A percentile compares a stretch with the other conserved stretches of the same genome.
These are phyloP conservation scores for Albula goreensis DNA, from an alignment of 2,113 vertebrate species.

Conservation along the genomic window DNA sequence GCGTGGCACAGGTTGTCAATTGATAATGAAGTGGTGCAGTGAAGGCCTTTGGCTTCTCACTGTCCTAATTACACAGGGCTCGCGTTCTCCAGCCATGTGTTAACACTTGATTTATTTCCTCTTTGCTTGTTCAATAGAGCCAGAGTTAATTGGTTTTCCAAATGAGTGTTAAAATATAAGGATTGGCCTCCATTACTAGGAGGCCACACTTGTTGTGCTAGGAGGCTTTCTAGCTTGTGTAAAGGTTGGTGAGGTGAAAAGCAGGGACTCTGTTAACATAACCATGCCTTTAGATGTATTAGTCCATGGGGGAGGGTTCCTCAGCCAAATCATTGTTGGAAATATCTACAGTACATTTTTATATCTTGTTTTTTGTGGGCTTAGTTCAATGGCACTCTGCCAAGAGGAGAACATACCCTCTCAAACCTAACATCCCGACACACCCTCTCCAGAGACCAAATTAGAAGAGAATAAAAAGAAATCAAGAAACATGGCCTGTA, in stretches of 20 bases:
- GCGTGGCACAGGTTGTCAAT: conserved; percentile 79
- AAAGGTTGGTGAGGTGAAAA: conserved; percentile 66
- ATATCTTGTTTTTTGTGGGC: neutral
- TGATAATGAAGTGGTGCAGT: conserved; percentile 73
- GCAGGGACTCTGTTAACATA: conserved; percentile 52
- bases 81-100: conserved; percentile 82
- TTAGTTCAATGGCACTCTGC: neutral
- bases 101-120: conserved; percentile 94
- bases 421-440: neutral
- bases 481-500: neutral
- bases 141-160: conserved; percentile 89
- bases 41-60: conserved; percentile 76
- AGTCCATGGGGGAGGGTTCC: neutral
- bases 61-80: conserved; percentile 84
- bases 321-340: neutral
- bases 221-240: conserved; percentile 63
- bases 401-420: neutral
- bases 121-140: conserved; percentile 78
- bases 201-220: conserved; percentile 65
- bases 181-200: conserved; percentile 81
- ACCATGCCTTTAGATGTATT: conserved; percentile 42
- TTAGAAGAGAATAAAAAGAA: neutral
- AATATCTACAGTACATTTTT: neutral
- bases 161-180: conserved; percentile 85
- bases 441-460: neutral